Evolutionary conservation across 2,888 invertebrate genomes (phyloP), one percentile per base, ranked within the genome.

Genomic region (Aleiodes testaceus): DNA sequence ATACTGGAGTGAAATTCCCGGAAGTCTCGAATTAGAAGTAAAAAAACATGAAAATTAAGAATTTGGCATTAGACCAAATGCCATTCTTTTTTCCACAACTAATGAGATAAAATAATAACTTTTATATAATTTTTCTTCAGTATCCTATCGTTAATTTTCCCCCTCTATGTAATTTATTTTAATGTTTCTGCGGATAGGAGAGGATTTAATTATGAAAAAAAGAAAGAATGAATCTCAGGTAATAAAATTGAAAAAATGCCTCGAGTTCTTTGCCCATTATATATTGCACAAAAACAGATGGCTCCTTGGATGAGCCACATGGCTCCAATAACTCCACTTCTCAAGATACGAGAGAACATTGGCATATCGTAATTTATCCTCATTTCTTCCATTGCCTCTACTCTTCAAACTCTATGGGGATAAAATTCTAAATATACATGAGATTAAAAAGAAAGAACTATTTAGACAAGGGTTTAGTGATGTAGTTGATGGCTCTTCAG

Each of bases 231-330:
- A 53, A 53, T 53, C 53, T 53, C 53, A 53, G 53, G 53, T 53
- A 20, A 53, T 53, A 14, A 53, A 53, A 26, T 22, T 3, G 22
- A 22, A 50, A 49, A 66, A 18, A 26, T 66, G 42, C 52, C 30
- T 61, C 36, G 55, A 26, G 26, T 36, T 55, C 36, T 55, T 55
- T 50, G 50, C 50, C 36, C 61, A 53, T 53, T 65, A 30, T 59
- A 12, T 36, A 70, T 42, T 72, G 59, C 18, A 50, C 4, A 70
- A 67, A 59, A 70, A 67, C 65, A 74, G 50, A 65, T 70, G 72
- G 70, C 72, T 64, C 66, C 16, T 14, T 64, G 18, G 3, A 47
- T 47, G 45, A 45, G 63, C 63, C 63, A 63, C 63, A 63, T 63
- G 63, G 63, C 45, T 63, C 45, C 9, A 18, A 59, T 36, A 42